Conservation (phyloP, 2,113 vertebrate genomes). For the Emydura subglobosa region DNA sequence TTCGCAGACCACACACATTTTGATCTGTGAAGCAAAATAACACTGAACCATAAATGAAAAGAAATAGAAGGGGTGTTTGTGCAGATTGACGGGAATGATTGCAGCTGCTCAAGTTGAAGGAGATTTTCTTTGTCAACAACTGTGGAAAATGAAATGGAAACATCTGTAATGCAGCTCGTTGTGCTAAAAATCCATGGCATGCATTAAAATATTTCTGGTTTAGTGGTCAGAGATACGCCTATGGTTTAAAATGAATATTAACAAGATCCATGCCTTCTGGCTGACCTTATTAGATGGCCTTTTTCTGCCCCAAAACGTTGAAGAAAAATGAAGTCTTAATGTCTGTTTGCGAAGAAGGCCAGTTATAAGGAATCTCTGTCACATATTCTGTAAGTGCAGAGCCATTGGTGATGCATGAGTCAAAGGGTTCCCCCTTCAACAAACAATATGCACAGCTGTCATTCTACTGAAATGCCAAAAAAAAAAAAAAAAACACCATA, state of each 20-base stretch:
- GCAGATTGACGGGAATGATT: slow-evolving; percentile 59
- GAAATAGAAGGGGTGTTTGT: slow-evolving; percentile 40
- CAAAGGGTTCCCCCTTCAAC: fast-evolving
- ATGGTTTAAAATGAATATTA: slow-evolving; percentile 2
- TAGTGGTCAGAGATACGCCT: neutral
- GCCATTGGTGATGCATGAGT: neutral
- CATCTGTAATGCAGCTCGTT: slow-evolving; percentile 44
- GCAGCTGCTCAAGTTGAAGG: slow-evolving; percentile 41
- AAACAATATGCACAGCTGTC: neutral
- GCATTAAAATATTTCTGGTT: slow-evolving; percentile 39
- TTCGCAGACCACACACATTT: slow-evolving; percentile 47
- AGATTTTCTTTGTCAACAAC: slow-evolving; percentile 55
- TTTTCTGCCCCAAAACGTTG: neutral
- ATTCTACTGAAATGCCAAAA: neutral
- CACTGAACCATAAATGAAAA: slow-evolving; percentile 47
- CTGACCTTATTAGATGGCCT: neutral
- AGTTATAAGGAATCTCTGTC: neutral
- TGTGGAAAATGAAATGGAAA: slow-evolving; percentile 54
- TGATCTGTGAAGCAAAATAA: slow-evolving; percentile 33
- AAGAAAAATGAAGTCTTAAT: neutral
- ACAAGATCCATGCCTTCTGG: neutral
- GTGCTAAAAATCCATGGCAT: slow-evolving; percentile 14
- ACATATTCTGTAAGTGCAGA: neutral
- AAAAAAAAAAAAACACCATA: neutral
- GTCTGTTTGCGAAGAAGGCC: neutral